Evolutionary conservation across 2,888 invertebrate species (phyloP).

Genomic region (Drosophila seclusa): DNA sequence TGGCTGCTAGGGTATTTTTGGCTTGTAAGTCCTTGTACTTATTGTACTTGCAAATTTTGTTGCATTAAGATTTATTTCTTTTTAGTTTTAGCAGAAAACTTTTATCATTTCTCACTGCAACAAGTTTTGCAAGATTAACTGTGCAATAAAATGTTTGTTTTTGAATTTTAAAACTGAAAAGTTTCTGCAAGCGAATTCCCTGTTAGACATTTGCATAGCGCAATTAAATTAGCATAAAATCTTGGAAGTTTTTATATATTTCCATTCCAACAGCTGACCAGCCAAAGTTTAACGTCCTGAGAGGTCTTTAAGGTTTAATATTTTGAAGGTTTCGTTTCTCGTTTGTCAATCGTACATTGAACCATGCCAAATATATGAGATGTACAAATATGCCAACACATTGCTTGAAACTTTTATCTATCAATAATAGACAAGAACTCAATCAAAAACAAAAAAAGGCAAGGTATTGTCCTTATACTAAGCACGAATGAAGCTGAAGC

Average conservation of each 20-base stretch:
- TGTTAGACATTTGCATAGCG: constrained; percentile 18
- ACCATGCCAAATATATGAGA: background rate
- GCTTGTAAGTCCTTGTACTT: background rate
- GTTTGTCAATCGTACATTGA: constrained; percentile 13
- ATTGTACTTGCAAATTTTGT: background rate
- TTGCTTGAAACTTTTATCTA: background rate
- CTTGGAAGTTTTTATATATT: background rate
- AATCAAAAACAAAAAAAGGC: background rate
- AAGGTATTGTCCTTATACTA: background rate
- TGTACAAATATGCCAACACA: background rate
- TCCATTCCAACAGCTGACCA: background rate
- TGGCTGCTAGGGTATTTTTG: background rate
- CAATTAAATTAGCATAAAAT: constrained; percentile 24
- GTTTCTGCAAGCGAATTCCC: constrained; percentile 11
- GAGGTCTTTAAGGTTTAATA: background rate
- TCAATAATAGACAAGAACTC: background rate
- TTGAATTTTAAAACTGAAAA: constrained; percentile 22
- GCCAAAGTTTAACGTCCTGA: constrained; percentile 8
- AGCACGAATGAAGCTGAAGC: background rate
- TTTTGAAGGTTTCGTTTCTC: background rate
- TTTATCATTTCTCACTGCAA: constrained; percentile 14
- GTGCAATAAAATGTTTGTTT: constrained; percentile 16
- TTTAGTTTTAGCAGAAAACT: constrained; percentile 13
- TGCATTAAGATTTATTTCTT: constrained; percentile 13
- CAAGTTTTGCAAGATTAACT: constrained; percentile 1